Evolutionary conservation across 2,888 invertebrate genomes (phyloP).

Genomic region (Epistrophe grossulariae): DNA sequence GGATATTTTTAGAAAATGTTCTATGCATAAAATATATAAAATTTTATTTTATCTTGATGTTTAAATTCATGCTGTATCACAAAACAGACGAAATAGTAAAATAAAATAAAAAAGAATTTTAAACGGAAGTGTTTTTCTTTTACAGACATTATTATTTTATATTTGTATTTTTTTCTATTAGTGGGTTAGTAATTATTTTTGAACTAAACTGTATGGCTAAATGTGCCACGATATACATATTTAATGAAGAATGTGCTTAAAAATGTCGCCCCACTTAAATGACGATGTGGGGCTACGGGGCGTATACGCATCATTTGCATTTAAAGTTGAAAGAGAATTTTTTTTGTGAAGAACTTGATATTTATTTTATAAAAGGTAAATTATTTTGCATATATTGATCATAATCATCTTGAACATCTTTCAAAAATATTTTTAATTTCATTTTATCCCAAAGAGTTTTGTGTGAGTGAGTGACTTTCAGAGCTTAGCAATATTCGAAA

Average conservation of each 20-base stretch:
- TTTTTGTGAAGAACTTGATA: too few relatives aligned
- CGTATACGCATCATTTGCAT: conserved; percentile 1
- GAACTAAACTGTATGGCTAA: background rate
- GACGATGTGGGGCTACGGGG: background rate
- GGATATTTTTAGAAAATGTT: conserved; percentile 16
- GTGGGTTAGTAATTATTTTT: background rate
- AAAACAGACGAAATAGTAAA: background rate
- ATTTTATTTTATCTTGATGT: conserved; percentile 16
- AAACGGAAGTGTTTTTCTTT: background rate
- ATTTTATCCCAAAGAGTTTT: too few relatives aligned
- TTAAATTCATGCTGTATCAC: background rate
- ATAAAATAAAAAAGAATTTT: background rate
- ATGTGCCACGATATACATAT: background rate
- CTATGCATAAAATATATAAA: conserved; percentile 17
- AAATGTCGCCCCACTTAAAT: background rate
- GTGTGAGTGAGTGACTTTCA: too few relatives aligned
- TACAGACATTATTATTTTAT: background rate
- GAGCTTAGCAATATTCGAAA: too few relatives aligned
- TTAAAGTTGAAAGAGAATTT: background rate
- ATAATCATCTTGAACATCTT: too few relatives aligned
- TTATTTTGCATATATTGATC: too few relatives aligned
- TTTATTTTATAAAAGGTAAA: too few relatives aligned
- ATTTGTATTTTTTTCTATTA: too few relatives aligned
- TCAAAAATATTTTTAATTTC: too few relatives aligned
- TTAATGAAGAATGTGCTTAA: background rate